Base-by-base conservation (phyloP, 2,888 invertebrate species). In the Parnassius orleans region DNA sequence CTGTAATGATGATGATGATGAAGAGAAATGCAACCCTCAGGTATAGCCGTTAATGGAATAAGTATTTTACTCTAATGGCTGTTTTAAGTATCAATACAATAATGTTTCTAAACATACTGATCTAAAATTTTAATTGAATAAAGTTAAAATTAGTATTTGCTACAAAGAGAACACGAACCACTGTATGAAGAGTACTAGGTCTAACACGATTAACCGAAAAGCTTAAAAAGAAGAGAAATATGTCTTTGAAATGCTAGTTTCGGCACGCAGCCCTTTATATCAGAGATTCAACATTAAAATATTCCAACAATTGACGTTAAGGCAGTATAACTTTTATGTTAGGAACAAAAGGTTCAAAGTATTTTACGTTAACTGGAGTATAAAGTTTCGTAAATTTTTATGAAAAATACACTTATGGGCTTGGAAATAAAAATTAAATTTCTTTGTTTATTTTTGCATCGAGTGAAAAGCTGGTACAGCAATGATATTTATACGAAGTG, bases 211-310 rank as follows among this genome's bases (percentile, higher is more conserved):
- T 82, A 85, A 79, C 79, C 72, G 75, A 78, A 80, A 79, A 78
- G 78, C 84, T 83, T 78, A 79, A 85, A 88, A 88, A 85, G 77
- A 83, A 86, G 87, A 89, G 75, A 79, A 84, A 86, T 86, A 82
- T 83, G 83, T 78, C 78, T 78, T 80, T 81, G 80, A 84, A 89
- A 89, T 80, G 90, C 77, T 89, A 86, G 83, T 88, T 90, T 90
- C 84, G 86, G 87, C 90, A 90, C 90, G 89, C 86, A 87, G 77
- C 79, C 78, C 81, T 80, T 74, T 87, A 82, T 73, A 82, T 89
- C 84, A 87, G 69, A 69, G 69, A 75, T 73, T 78, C 77, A 80
- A 81, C 72, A 9, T 81, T 77, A 72, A 75, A 79, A 86, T 55
- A 54, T 63, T 47, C 24, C 43, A 59, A 51, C 15, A 55, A 10